Evolutionary conservation across 2,113 vertebrate genomes (phyloP).

Genomic region (Engraulis encrasicolus): DNA sequence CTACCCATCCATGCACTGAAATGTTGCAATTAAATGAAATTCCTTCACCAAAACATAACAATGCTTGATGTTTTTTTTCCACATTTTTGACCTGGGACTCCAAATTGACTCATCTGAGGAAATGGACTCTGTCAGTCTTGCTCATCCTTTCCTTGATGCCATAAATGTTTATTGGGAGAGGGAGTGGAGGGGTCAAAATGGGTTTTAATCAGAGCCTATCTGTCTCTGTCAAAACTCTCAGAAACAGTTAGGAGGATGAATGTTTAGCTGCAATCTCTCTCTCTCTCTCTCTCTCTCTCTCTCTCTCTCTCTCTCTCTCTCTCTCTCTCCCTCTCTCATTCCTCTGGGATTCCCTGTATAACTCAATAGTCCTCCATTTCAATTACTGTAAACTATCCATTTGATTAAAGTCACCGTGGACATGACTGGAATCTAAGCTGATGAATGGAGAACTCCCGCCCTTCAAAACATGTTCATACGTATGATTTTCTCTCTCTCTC

Average conservation of each 20-base stretch:
- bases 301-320: background rate
- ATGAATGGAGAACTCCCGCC: conserved; percentile 25
- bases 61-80: background rate
- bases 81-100: background rate
- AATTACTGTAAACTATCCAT: conserved; percentile 43
- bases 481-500: background rate
- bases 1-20: background rate
- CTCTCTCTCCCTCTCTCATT: conserved; percentile 13
- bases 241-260: conserved; percentile 30
- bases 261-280: background rate
- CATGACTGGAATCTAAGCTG: conserved; percentile 19
- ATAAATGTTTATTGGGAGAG: conserved; percentile 14
- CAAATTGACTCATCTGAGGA: background rate
- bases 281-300: background rate
- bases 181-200: background rate
- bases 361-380: conserved; percentile 42
- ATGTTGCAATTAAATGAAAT: background rate
- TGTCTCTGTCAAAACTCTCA: background rate
- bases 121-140: background rate
- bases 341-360: conserved; percentile 41
- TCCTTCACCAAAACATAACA: background rate
- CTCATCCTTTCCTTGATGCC: background rate
- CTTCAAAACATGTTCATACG: conserved; percentile 10
- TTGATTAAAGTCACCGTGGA: conserved; percentile 28
- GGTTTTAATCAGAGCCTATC: conserved; percentile 11